Percentiles rank a stretch among this genome's conserved stretches.
phyloP scores from a whole-genome alignment of 2,888 invertebrate species.

The Kryphioiulus occultus region DNA sequence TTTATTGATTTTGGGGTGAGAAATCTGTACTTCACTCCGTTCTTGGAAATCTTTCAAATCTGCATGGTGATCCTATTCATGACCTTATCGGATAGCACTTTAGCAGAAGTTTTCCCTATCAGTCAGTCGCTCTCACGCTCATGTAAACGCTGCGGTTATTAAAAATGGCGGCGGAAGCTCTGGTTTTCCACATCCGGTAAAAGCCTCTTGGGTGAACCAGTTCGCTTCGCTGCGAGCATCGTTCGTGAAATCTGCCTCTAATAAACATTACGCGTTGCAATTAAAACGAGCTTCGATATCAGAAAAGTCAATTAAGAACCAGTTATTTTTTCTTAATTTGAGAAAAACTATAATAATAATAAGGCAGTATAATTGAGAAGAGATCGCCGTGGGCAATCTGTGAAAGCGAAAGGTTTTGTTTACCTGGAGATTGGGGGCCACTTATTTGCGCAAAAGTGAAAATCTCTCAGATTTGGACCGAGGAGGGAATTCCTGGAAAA shows the following conservation, averaged over 20 bases:
- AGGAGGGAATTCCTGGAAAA: neutral
- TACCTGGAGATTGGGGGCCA: neutral
- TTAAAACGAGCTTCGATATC: conserved; percentile 4
- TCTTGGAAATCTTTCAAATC: no score
- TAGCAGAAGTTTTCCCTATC: no score
- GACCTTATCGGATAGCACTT: no score
- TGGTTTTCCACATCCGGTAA: neutral
- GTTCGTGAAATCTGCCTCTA: neutral
- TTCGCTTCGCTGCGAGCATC: neutral
- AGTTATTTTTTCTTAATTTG: neutral
- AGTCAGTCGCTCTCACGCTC: no score
- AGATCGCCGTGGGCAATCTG: neutral
- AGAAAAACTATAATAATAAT: neutral
- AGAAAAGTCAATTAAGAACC: conserved; percentile 15
- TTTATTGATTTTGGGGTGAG: no score
- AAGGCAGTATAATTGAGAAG: neutral
- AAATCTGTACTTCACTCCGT: no score
- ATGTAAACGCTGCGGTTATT: no score
- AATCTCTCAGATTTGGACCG: neutral
- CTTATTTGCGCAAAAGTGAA: neutral
- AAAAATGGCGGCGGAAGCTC: no score
- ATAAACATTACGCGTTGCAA: neutral
- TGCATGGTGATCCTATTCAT: no score
- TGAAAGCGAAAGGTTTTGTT: neutral
- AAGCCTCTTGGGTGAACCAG: neutral